phyloP scores from a whole-genome alignment of 2,113 vertebrate genomes.

The Dromiciops gliroides region DNA sequence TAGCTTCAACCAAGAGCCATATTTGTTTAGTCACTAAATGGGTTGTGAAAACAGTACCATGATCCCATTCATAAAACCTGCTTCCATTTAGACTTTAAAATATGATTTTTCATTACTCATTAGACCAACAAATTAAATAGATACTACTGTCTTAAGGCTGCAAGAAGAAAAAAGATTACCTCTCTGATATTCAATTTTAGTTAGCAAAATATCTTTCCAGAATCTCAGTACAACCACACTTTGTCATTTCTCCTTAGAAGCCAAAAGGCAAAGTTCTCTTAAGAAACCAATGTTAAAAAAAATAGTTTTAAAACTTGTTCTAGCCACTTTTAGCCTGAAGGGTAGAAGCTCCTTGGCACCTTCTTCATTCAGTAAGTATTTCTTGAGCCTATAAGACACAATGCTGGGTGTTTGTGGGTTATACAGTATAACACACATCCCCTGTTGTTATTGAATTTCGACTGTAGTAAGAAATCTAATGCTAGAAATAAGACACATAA shows the following conservation, averaged over 20 bases:
- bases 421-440: too few species aligned
- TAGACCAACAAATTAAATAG: neutral
- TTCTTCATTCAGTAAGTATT: neutral
- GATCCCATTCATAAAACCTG: neutral
- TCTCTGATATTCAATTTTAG: neutral
- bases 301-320: neutral
- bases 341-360: neutral
- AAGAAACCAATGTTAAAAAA: neutral
- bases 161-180: neutral
- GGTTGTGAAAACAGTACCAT: neutral
- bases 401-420: too few species aligned
- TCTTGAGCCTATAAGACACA: too few species aligned
- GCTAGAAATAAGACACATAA: too few species aligned
- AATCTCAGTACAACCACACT: neutral
- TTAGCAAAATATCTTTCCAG: neutral
- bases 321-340: neutral
- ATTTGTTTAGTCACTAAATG: neutral
- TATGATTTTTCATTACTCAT: neutral
- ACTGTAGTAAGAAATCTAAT: too few species aligned
- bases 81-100: neutral
- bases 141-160: neutral
- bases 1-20: neutral
- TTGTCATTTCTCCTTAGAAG: neutral
- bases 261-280: neutral
- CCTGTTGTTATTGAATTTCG: too few species aligned